Evolutionary conservation across 2,888 invertebrate genomes (phyloP).

Genomic region (Oxycera nigricornis): DNA sequence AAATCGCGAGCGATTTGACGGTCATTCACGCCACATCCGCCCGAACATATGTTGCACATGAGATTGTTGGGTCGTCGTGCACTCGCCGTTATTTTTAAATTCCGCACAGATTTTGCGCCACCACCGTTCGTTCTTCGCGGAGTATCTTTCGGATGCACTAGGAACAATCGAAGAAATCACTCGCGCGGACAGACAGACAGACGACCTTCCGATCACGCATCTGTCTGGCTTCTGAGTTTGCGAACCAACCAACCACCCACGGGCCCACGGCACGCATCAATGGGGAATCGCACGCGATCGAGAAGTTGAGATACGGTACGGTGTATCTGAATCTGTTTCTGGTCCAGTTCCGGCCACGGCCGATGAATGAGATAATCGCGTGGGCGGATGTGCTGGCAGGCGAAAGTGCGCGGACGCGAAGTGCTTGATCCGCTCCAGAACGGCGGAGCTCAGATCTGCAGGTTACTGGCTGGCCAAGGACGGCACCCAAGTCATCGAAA

Average conservation of each 20-base stretch:
- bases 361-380: background rate
- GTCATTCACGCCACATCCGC: constrained; percentile 26
- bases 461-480: background rate
- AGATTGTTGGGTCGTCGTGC: constrained; percentile 5
- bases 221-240: constrained; percentile 13
- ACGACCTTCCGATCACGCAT: constrained; percentile 18
- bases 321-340: no score
- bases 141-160: background rate
- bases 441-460: background rate
- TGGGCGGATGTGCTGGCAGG: background rate
- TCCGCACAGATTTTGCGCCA: background rate
- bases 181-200: constrained; percentile 6
- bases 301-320: no score
- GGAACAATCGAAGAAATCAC: background rate
- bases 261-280: no score
- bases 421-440: background rate
- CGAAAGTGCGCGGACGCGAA: background rate
- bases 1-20: constrained; percentile 25
- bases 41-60: constrained; percentile 33
- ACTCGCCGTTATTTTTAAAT: constrained; percentile 9
- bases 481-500: background rate
- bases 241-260: background rate
- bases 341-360: background rate
- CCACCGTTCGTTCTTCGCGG: background rate
- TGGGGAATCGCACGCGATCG: no score